Base-by-base conservation (phyloP, 2,113 vertebrate species). In the Alligator sinensis region DNA sequence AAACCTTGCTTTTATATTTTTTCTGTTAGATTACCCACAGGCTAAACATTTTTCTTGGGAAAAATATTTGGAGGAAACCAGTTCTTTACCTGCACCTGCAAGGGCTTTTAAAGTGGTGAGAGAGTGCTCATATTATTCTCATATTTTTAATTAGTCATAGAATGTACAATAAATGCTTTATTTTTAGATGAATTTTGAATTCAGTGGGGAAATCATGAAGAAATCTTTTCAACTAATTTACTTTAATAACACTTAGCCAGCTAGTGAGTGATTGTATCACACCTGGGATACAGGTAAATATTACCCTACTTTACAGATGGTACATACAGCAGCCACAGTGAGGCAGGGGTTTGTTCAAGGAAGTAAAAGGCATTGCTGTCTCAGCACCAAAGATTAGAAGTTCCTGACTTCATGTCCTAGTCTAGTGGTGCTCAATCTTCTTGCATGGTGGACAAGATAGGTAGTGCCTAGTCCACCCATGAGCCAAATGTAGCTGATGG, bases 21-120 rank as follows among this genome's bases (percentile, higher is more conserved):
- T 27, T 93, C 47, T 96, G 59, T 27, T 89, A 99, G 98, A 98
- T 93, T 98, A 98, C 95, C 97, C 98, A 66, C 98, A 98, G 2
- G 97, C 96, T 77, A 98, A 98, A 72, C 98, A 97, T 96, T 99
- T 99, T 98, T 98, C 98, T 63, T 99, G 98, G 98, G 98, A 98
- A 93, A 98, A 97, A 88, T 99, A 99, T 88, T 97, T 99, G 95
- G 98, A 99, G 97, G 98, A 99, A 97, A 99, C 98, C 55, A 98
- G 97, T 97, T 98, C 98, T 82, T 97, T 98, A 94, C 98, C 98
- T 93, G 98, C 98, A 89, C 98, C 98, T 96, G 98, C 98, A 89
- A 98, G 98, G 85, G 98, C 98, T 95, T 99, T 99, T 97, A 99
- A 99, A 98, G 97, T 97, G 97, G 98, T 99, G 75, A 98, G 97